Base-by-base conservation (phyloP, 64 coral and sea anemone genomes). In the Platygyra sinensis region DNA sequence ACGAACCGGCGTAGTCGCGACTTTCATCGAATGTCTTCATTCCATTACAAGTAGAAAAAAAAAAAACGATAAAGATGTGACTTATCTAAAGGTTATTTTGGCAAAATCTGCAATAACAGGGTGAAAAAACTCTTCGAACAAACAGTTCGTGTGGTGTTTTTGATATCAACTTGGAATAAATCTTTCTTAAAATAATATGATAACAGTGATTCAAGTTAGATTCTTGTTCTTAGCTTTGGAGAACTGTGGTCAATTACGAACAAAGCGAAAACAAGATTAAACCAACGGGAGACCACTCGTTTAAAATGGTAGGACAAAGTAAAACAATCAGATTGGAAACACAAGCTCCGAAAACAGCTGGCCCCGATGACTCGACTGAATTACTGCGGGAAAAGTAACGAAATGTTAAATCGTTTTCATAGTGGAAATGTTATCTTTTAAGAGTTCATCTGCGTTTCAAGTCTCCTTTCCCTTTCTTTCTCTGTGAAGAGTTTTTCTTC, bases 191-290 rank as follows among this genome's bases (percentile, higher is more conserved):
- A 61, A 60, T 20, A 29, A 32, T 32, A 57, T 36, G 1, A 36
- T 25, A 24, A 10, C 55, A 31, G 25, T 13, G 10, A 12, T n/a
- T 85, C 39, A 0, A 49, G 16, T 73, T 33, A 73, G 20, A 71
- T 28, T 27, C 12, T 7, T 60, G 17, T 17, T 12, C 10, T 25
- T 67, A 36, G 62, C 33, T 15, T 71, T 20, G 20, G 36, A 85
- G 50, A 51, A 51, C 36, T 85, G 62, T 63, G 63, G 81, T 85
- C 63, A 85, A 85, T 85, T 85, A 85, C 69, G 81, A 67, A 24
- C 62, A 36, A 71, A 71, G 63, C n/a, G 42, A 18, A 38, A 17
- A 2, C 31, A 71, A 85, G 81, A 85, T 85, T 85, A 72, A 83
- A 72, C 50, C 81, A 51, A 17, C 81, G 63, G 81, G 81, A 51